These are phyloP conservation scores for Acrocyrtus sp. DNA, from an alignment of 2,888 invertebrate genomes.

Conservation along the genomic window DNA sequence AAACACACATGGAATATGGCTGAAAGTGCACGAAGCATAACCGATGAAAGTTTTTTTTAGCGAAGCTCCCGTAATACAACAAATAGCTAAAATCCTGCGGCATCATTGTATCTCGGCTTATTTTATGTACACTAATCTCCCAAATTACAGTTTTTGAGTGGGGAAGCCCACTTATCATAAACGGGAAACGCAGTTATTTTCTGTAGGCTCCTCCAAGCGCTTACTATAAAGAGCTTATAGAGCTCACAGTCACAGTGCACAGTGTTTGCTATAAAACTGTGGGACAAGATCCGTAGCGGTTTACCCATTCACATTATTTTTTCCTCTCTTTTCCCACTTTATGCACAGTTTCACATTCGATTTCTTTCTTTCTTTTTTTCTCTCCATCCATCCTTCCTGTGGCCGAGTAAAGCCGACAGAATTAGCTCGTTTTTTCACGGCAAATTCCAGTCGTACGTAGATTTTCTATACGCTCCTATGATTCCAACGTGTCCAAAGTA, in stretches of 20 bases:
- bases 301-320: slow-evolving; percentile 1
- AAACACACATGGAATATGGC: too few relatives aligned
- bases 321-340: slow-evolving; percentile 31
- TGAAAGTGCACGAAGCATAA: too few relatives aligned
- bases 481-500: slow-evolving; percentile 30
- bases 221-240: too few relatives aligned
- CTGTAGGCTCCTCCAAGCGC: slow-evolving; percentile 25
- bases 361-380: slow-evolving; percentile 38
- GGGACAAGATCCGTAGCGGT: too few relatives aligned
- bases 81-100: too few relatives aligned
- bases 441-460: not conserved
- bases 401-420: slow-evolving; percentile 40
- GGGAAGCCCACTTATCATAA: not conserved
- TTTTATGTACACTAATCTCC: too few relatives aligned
- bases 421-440: slow-evolving; percentile 38
- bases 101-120: too few relatives aligned
- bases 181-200: not conserved
- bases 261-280: too few relatives aligned
- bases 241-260: too few relatives aligned
- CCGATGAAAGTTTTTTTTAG: too few relatives aligned
- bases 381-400: too few relatives aligned
- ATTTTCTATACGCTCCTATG: not conserved
- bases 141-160: slow-evolving; percentile 3
- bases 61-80: too few relatives aligned
- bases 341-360: slow-evolving; percentile 45